Conservation (phyloP, 2,797 vertebrate genomes). For the Leucoraja ocellata region DNA sequence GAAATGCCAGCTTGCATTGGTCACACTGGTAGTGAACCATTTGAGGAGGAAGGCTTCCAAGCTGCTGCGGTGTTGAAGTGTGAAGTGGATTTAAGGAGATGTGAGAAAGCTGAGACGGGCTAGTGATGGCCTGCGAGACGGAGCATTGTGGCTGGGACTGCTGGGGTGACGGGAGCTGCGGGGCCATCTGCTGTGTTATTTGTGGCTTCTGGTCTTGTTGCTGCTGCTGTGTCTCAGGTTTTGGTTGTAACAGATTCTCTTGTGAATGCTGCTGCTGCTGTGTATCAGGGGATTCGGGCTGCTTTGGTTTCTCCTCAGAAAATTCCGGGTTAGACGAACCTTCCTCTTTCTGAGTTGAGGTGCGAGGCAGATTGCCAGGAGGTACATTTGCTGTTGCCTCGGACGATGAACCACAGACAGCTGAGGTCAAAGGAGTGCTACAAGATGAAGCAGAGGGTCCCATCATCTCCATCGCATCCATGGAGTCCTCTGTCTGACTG, state of each 20-base stretch:
- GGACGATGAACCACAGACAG: conserved; percentile 75
- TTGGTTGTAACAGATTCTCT: conserved; percentile 73
- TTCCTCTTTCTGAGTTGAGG: conserved; percentile 73
- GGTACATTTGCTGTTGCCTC: conserved; percentile 69
- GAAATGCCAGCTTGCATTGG: conserved; percentile 95
- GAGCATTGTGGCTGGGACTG: conserved; percentile 75
- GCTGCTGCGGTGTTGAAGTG: conserved; percentile 76
- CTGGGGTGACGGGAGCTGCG: conserved; percentile 72
- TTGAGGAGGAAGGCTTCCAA: conserved; percentile 79
- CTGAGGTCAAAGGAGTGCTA: conserved; percentile 89
- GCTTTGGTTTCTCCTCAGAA: conserved; percentile 89
- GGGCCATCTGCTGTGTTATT: conserved; percentile 66
- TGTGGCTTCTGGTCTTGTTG: conserved; percentile 77
- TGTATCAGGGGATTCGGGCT: conserved; percentile 70
- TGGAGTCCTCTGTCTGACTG: conserved; percentile 95
- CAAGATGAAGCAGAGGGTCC: conserved; percentile 93
- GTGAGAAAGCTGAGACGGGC: conserved; percentile 78
- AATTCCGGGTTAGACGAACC: conserved; percentile 61
- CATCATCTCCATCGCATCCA: conserved; percentile 85
- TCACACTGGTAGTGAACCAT: conserved; percentile 97
- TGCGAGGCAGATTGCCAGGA: conserved; percentile 60
- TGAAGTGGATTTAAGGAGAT: conserved; percentile 81
- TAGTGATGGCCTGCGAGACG: conserved; percentile 78
- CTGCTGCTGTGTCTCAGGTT: conserved; percentile 64
- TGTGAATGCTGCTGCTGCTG: conserved; percentile 70